Conservation (phyloP, 2,797 vertebrate species). For the Fundulus diaphanus region DNA sequence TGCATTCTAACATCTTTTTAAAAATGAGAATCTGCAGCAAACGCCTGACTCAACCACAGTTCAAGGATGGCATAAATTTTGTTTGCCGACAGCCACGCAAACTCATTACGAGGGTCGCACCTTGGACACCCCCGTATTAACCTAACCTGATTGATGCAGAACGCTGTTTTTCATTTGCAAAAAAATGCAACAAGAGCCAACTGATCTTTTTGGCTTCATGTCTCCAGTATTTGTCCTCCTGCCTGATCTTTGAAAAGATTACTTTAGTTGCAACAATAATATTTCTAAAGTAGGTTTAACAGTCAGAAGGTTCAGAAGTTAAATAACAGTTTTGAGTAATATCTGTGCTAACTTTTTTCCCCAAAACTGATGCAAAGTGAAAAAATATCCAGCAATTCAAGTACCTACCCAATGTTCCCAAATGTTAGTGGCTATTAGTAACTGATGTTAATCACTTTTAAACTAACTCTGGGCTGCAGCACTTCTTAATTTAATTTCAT, state of each 20-base stretch:
- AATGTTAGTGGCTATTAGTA: neutral
- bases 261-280: neutral
- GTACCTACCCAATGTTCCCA: neutral
- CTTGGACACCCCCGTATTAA: too few relatives aligned
- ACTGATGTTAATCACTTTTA: neutral
- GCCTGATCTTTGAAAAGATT: neutral
- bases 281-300: neutral
- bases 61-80: too few relatives aligned
- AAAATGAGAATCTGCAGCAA: too few relatives aligned
- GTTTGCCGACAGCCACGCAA: too few relatives aligned
- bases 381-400: neutral
- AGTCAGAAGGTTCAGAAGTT: neutral
- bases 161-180: neutral
- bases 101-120: neutral
- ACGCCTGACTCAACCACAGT: too few relatives aligned
- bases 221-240: neutral
- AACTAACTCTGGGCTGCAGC: neutral
- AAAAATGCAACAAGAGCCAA: neutral
- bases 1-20: too few relatives aligned
- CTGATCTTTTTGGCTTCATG: neutral
- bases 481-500: neutral
- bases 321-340: neutral
- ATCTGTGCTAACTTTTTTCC: neutral
- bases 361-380: neutral
- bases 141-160: neutral